Conservation (phyloP, 2,888 invertebrate species). For the Chromoteleia sp. region DNA sequence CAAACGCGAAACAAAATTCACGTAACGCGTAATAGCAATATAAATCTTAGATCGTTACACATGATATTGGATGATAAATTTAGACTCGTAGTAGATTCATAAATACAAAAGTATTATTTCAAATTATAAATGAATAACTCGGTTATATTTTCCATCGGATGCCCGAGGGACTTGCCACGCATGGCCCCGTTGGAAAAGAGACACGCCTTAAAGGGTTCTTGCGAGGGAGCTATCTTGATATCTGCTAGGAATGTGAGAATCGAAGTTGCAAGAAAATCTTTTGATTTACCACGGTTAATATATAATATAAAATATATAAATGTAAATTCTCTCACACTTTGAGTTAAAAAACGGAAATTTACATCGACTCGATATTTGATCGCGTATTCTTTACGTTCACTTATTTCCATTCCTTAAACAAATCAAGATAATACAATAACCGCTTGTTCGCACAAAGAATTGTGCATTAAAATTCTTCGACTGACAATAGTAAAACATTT, state of each 20-base stretch:
- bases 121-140: constrained; percentile 38
- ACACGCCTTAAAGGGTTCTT: constrained; percentile 55
- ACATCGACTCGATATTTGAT: too few species aligned
- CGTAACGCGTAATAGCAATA: constrained; percentile 17
- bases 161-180: constrained; percentile 49
- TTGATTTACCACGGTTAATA: constrained; percentile 9
- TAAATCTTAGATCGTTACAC: constrained; percentile 33
- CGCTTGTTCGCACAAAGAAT: constrained; percentile 8
- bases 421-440: constrained; percentile 12
- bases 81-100: constrained; percentile 29
- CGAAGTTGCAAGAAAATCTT: constrained; percentile 24
- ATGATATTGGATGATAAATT: constrained; percentile 23
- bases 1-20: constrained; percentile 4
- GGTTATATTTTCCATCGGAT: constrained; percentile 35
- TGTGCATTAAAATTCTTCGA: constrained; percentile 36
- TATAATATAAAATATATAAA: constrained; percentile 20
- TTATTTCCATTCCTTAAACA: neutral
- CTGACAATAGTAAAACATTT: constrained; percentile 21
- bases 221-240: constrained; percentile 39
- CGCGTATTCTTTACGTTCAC: neutral
- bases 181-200: constrained; percentile 53
- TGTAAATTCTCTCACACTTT: constrained; percentile 2
- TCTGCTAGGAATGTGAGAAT: constrained; percentile 34
- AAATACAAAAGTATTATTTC: constrained; percentile 53
- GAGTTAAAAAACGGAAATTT: neutral